A percentile compares a stretch with the other conserved stretches of the same genome.
These are phyloP conservation scores for Calameuta idolon DNA, from an alignment of 2,888 invertebrate species.

Conservation along the genomic window DNA sequence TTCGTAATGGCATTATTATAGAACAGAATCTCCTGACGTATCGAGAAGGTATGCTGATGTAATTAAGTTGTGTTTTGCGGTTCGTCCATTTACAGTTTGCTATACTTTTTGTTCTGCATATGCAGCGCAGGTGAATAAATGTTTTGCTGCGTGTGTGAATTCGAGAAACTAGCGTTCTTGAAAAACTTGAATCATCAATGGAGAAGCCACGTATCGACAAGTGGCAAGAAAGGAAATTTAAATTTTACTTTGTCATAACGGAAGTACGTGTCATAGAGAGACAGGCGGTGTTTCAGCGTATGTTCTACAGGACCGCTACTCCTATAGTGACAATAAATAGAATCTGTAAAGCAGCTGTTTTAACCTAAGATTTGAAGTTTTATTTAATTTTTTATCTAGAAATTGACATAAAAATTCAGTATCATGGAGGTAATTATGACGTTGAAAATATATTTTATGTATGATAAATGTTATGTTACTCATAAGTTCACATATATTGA, in stretches of 20 bases:
- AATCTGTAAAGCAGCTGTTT: background rate
- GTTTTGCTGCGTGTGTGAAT: background rate
- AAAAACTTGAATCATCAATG: background rate
- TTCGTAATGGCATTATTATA: background rate
- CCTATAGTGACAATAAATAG: background rate
- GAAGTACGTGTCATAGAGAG: background rate
- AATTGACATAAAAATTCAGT: background rate
- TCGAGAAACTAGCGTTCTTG: background rate
- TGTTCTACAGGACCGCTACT: background rate
- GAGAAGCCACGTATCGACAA: background rate
- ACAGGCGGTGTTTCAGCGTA: background rate
- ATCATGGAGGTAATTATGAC: background rate
- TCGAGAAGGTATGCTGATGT: background rate
- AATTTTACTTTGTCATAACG: background rate
- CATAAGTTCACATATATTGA: background rate
- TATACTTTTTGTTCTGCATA: background rate
- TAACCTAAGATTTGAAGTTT: background rate
- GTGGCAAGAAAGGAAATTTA: background rate
- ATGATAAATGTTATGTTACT: background rate
- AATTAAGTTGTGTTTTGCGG: background rate
- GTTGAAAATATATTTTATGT: background rate
- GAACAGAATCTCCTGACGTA: background rate
- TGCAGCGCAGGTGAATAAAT: background rate
- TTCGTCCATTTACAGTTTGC: background rate
- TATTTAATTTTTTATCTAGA: background rate